A percentile compares a stretch with the other conserved stretches of the same genome.
Evolutionary conservation across 30 jellyfish, hydroid and myxozoan genomes (phyloP).

Genomic region (Rhopilema esculentum): DNA sequence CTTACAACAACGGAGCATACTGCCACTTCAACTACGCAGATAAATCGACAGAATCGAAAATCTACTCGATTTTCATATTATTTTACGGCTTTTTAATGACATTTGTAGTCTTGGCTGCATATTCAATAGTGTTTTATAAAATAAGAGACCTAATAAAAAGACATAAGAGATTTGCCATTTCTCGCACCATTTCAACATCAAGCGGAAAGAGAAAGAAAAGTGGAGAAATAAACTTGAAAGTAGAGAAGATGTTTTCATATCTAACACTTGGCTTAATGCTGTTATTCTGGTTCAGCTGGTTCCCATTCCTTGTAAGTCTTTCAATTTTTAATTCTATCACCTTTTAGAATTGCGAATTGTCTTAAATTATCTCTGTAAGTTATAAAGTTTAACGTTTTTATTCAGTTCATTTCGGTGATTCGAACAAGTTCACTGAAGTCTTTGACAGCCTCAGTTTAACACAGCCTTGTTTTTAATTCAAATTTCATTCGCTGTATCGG

Average conservation of each 20-base stretch:
- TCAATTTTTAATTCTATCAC: not conserved
- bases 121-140: slow-evolving; percentile 81
- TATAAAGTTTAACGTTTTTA: no score
- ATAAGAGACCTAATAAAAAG: slow-evolving; percentile 80
- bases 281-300: slow-evolving; percentile 94
- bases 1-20: slow-evolving; percentile 88
- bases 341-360: no score
- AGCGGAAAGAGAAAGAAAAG: slow-evolving; percentile 19
- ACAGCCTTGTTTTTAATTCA: no score
- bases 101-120: slow-evolving; percentile 71
- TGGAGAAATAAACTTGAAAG: slow-evolving; percentile 74
- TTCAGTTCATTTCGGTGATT: no score
- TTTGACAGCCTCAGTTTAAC: no score
- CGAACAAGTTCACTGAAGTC: no score
- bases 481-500: no score
- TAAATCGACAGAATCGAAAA: slow-evolving; percentile 24
- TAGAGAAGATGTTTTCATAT: slow-evolving; percentile 87
- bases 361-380: no score
- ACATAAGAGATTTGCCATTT: slow-evolving; percentile 72
- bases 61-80: slow-evolving; percentile 73
- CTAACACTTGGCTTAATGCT: slow-evolving; percentile 86
- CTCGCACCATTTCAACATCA: slow-evolving; percentile 18
- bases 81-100: slow-evolving; percentile 75
- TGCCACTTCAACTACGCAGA: slow-evolving; percentile 82
- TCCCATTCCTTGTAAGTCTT: slow-evolving; percentile 91